Conservation (phyloP, 2,888 invertebrate species). For the Melangyna quadrimaculata region DNA sequence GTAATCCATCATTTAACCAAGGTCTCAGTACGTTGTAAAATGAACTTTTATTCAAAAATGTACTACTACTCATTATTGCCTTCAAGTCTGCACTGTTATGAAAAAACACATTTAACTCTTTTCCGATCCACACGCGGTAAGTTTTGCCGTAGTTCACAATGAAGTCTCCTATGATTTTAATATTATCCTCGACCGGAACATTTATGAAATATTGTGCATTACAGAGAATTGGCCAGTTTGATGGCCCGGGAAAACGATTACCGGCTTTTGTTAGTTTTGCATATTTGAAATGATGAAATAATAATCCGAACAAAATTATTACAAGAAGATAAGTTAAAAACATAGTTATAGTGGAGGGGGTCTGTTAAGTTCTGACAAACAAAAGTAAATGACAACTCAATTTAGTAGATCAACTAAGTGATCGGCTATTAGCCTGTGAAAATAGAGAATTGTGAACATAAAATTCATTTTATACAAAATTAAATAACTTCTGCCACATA, state of each 20-base stretch:
- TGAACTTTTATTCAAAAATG: constrained; percentile 81
- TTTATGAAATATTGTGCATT: constrained; percentile 45
- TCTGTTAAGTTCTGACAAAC: not conserved
- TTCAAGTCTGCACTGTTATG: constrained; percentile 60
- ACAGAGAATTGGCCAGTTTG: constrained; percentile 25
- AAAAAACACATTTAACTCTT: constrained; percentile 65
- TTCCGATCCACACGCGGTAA: constrained; percentile 67
- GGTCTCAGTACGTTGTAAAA: constrained; percentile 80
- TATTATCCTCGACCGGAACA: constrained; percentile 22
- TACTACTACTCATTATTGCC: constrained; percentile 47
- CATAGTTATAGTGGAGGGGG: not conserved
- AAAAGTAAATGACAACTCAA: not conserved
- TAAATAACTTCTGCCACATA: no score
- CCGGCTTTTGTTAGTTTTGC: not conserved
- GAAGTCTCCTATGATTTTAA: constrained; percentile 73
- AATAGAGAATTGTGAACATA: no score
- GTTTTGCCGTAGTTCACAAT: constrained; percentile 26
- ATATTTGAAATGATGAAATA: not conserved
- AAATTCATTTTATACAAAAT: no score
- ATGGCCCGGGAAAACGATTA: constrained; percentile 36
- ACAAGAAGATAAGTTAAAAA: not conserved
- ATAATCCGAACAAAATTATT: not conserved
- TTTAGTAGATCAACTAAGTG: not conserved
- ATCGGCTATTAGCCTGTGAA: no score
- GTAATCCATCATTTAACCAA: constrained; percentile 82